Conservation (phyloP, 37 sponge, comb jelly and placozoan genomes). For the Bolinopsis microptera region DNA sequence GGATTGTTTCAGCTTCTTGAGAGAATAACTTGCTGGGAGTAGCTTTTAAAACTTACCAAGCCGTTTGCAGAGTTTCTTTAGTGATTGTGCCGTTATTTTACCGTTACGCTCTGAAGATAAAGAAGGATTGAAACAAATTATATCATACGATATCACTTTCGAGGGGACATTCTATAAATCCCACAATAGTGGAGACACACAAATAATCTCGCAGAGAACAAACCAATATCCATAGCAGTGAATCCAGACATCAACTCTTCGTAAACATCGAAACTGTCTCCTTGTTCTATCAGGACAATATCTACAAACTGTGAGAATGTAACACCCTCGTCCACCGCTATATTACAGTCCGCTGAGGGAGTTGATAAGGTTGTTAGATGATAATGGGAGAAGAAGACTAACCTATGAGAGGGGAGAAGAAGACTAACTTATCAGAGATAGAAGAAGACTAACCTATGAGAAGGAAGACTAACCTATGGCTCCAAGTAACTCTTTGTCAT, state of each 20-base stretch:
- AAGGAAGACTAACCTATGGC: slow-evolving; percentile 53
- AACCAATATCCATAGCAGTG: slow-evolving; percentile 61
- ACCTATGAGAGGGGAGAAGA: too few relatives aligned
- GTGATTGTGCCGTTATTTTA: slow-evolving; percentile 12
- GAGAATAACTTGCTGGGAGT: too few relatives aligned
- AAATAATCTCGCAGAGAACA: neutral
- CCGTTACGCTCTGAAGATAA: slow-evolving; percentile 24
- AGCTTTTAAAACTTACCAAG: slow-evolving; percentile 44
- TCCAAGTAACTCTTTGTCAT: slow-evolving; percentile 45
- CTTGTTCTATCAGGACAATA: slow-evolving; percentile 57
- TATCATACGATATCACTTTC: neutral
- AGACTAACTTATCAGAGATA: too few relatives aligned
- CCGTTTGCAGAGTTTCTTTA: slow-evolving; percentile 32
- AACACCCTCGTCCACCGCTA: neutral
- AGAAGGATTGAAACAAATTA: too few relatives aligned
- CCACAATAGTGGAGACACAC: neutral
- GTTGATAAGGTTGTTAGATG: neutral
- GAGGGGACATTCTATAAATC: neutral
- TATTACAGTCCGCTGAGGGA: slow-evolving; percentile 27
- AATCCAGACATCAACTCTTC: slow-evolving; percentile 64
- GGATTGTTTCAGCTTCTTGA: too few relatives aligned
- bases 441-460: too few relatives aligned
- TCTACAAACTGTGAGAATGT: slow-evolving; percentile 61
- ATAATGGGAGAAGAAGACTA: neutral
- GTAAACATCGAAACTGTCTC: slow-evolving; percentile 66